These are phyloP conservation scores for Colossoma macropomum DNA, from an alignment of 2,113 vertebrate genomes.

Conservation along the genomic window DNA sequence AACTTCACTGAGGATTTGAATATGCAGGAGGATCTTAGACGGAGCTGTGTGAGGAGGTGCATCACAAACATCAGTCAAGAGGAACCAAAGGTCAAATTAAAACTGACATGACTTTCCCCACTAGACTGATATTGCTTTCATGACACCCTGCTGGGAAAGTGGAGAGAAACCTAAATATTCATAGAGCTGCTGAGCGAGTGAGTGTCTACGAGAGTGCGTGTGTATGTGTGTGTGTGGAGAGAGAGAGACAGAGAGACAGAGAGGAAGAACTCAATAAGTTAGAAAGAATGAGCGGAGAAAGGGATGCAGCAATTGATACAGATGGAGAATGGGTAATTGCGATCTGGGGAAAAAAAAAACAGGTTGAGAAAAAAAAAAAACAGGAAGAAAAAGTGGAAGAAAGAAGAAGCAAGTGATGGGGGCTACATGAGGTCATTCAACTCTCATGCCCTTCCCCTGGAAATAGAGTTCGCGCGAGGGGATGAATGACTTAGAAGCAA, in stretches of 20 bases:
- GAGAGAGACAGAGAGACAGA: neutral
- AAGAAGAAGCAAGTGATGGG: neutral
- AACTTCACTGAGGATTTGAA: neutral
- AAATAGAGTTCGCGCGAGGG: slow-evolving; percentile 11
- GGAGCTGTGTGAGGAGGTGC: slow-evolving; percentile 5
- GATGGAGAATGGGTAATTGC: neutral
- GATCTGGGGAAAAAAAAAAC: neutral
- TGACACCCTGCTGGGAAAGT: neutral
- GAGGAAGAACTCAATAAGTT: neutral
- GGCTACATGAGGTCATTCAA: neutral
- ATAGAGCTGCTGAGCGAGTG: slow-evolving; percentile 10
- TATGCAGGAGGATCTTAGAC: neutral
- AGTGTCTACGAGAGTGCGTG: neutral
- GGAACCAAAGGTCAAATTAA: slow-evolving; percentile 45
- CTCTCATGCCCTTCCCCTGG: neutral
- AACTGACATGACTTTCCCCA: slow-evolving; percentile 21
- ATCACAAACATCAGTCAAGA: slow-evolving; percentile 37
- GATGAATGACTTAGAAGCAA: neutral
- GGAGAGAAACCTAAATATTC: slow-evolving; percentile 30
- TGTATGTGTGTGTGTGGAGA: neutral
- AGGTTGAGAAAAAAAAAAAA: neutral
- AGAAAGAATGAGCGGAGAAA: neutral
- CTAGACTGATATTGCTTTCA: slow-evolving; percentile 11
- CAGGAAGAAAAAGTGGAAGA: neutral
- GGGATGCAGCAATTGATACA: neutral